Base-by-base conservation (phyloP, 2,797 vertebrate species). In the Tamandua tetradactyla region DNA sequence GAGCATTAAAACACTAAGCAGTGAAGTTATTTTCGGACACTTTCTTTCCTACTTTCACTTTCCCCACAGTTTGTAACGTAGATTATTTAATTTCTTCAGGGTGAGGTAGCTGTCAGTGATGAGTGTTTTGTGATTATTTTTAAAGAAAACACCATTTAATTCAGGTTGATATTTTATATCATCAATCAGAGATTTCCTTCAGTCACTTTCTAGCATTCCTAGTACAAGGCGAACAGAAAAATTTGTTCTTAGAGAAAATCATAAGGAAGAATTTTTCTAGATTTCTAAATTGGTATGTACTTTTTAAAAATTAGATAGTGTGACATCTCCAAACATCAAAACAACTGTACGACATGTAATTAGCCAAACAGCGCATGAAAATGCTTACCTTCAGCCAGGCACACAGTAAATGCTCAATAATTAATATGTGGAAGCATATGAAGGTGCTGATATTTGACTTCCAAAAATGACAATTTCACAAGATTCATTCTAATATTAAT, bases 11-110 rank as follows among this genome's bases (percentile, higher is more conserved):
- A 85, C 76, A 71, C 47, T 76, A 84, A 92, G 42, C 30, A 78
- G 32, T 61, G 69, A 91, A 93, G 66, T 76, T 80, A 90, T 35
- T 87, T 87, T 92, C 47, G 47, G 30, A 68, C 47, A 66, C 7
- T 35, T 84, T 89, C 42, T 61, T 89, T 93, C 10, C 94, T 66
- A 61, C 42, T 91, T 96, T 94, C 47, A 76, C 42, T 68, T 93
- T 91, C 62, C 3, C 13, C 37, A 83, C 2, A 7, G 11, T 40
- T 52, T 89, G 2, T 72, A 52, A 87, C 32, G 10, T 42, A n/a
- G 13, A 3, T 40, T 64, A 62, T 27, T 90, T 88, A 68, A 80
- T 91, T 89, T 93, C 61, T 71, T 11, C 25, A 20, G 20, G 22
- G 44, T 44, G 83, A 84, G 81, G 2, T 37, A 32, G 62, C 1